phyloP scores from a whole-genome alignment of 2,888 invertebrate genomes.

The Endotricha flammealis region DNA sequence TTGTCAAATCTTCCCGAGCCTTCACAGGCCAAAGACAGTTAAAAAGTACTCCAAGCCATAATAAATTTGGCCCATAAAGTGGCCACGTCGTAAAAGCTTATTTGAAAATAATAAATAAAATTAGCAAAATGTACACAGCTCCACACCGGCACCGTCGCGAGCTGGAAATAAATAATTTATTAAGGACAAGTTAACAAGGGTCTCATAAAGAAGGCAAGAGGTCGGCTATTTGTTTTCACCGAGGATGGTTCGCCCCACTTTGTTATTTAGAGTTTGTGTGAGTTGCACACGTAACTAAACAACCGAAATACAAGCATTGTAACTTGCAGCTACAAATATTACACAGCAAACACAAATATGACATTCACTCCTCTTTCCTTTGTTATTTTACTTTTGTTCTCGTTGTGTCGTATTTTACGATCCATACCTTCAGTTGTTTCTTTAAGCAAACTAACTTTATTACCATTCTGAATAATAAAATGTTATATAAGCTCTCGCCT shows the following conservation, averaged over 20 bases:
- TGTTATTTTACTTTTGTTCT: constrained; percentile 1
- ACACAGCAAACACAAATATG: not conserved
- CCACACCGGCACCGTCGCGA: constrained; percentile 36
- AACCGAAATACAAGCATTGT: constrained; percentile 1
- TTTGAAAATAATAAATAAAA: constrained; percentile 61
- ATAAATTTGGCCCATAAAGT: constrained; percentile 36
- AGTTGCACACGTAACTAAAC: constrained; percentile 31
- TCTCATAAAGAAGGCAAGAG: constrained; percentile 77
- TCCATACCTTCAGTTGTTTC: not conserved
- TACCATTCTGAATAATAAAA: constrained; percentile 6
- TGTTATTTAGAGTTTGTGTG: constrained; percentile 67
- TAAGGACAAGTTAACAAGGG: constrained; percentile 77
- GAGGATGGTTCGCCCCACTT: constrained; percentile 65
- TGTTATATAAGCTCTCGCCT: constrained; percentile 4
- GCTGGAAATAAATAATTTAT: constrained; percentile 73
- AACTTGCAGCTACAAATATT: not conserved
- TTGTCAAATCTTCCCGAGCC: constrained; percentile 23
- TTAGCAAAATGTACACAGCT: constrained; percentile 48
- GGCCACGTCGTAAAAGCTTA: constrained; percentile 37
- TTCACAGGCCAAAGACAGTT: constrained; percentile 20
- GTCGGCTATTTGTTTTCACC: constrained; percentile 74
- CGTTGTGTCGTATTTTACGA: constrained; percentile 4
- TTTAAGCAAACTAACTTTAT: constrained; percentile 1
- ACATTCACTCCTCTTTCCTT: not conserved
- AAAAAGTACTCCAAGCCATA: constrained; percentile 28